phyloP scores from a whole-genome alignment of 2,888 invertebrate species.

The Drosophila peninsularis region DNA sequence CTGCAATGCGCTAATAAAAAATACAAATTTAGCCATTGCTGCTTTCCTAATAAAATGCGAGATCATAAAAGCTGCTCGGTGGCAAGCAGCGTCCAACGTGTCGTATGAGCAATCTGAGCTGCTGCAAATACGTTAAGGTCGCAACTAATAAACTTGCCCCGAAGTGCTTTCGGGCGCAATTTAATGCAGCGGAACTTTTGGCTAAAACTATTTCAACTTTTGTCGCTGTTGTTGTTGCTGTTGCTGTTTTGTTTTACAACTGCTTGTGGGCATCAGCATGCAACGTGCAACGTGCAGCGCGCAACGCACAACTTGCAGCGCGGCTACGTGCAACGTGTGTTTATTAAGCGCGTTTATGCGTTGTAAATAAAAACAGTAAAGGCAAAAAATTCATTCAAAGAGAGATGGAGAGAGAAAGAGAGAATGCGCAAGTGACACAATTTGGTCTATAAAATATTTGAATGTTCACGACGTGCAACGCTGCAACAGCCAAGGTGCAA shows the following conservation, averaged over 20 bases:
- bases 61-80: conserved; percentile 41
- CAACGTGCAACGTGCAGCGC: conserved; percentile 41
- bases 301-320: conserved; percentile 47
- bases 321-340: conserved; percentile 60
- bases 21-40: conserved; percentile 65
- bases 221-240: neutral
- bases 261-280: conserved; percentile 26
- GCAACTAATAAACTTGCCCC: conserved; percentile 66
- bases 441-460: conserved; percentile 70
- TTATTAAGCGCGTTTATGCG: conserved; percentile 77
- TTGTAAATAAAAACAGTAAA: conserved; percentile 62
- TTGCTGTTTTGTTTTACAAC: conserved; percentile 47
- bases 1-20: conserved; percentile 54
- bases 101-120: conserved; percentile 64
- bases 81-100: conserved; percentile 39
- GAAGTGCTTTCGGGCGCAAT: conserved; percentile 30
- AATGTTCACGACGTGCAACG: conserved; percentile 62
- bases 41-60: conserved; percentile 66
- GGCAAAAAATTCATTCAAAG: conserved; percentile 13
- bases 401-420: conserved; percentile 15
- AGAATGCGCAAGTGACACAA: conserved; percentile 54
- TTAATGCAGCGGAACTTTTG: conserved; percentile 72
- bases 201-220: conserved; percentile 48
- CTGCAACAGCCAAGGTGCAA: conserved; percentile 29
- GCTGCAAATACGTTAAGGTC: conserved; percentile 52